A percentile compares a stretch with the other conserved stretches of the same genome.
Evolutionary conservation across 2,888 invertebrate species (phyloP).

Genomic region (Aphidoletes aphidimyza): DNA sequence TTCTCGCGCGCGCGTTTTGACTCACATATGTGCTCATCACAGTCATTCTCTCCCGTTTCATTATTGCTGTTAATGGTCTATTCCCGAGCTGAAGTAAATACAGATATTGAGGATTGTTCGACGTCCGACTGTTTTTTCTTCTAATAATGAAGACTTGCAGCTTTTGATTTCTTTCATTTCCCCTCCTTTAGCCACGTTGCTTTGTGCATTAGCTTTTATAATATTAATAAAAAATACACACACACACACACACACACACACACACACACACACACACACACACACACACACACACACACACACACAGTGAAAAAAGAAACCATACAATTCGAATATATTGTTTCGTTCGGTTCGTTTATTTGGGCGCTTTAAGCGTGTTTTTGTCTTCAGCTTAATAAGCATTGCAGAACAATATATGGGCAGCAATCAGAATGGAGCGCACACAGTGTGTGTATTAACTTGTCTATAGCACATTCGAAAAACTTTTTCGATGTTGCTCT

Average conservation of each 20-base stretch:
- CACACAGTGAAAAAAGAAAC: no score
- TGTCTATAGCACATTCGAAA: conserved; percentile 47
- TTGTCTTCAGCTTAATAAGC: conserved; percentile 17
- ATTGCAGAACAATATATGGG: conserved; percentile 8
- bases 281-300: no score
- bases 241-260: no score
- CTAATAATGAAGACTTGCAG: conserved; percentile 20
- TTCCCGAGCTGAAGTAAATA: not conserved
- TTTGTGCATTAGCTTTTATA: conserved; percentile 11
- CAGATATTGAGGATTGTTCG: conserved; percentile 48
- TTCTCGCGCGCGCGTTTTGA: not conserved
- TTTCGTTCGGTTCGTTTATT: conserved; percentile 18
- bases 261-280: no score
- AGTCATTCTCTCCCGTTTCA: conserved; percentile 38
- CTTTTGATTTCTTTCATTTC: not conserved
- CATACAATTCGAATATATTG: conserved; percentile 18
- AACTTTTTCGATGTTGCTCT: not conserved
- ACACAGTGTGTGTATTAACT: conserved; percentile 42
- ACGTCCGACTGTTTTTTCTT: conserved; percentile 52
- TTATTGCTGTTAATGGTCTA: conserved; percentile 28
- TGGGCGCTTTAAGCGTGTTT: not conserved
- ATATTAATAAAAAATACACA: no score
- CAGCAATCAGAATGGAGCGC: conserved; percentile 5
- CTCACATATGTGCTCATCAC: conserved; percentile 10
- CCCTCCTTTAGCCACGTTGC: no score